These are phyloP conservation scores for Antitype chi DNA, from an alignment of 2,888 invertebrate species.

Conservation along the genomic window DNA sequence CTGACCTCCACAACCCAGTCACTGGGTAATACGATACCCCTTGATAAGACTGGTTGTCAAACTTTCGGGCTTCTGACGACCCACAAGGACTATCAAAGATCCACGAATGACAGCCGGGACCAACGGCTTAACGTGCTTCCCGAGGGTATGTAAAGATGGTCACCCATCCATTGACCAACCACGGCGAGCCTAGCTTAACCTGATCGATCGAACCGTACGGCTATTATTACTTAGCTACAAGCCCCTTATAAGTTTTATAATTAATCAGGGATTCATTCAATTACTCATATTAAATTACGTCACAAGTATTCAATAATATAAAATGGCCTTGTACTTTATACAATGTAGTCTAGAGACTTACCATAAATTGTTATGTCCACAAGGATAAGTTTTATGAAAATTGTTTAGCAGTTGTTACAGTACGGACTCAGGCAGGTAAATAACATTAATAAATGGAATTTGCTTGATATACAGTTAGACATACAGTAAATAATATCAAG, in stretches of 20 bases:
- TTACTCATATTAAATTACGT: background rate
- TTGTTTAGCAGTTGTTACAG: background rate
- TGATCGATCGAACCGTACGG: no score
- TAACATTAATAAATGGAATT: background rate
- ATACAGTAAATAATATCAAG: background rate
- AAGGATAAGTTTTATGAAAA: constrained; percentile 11
- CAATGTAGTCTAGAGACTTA: background rate
- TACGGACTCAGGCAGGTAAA: background rate
- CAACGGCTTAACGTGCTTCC: no score
- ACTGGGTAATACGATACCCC: no score
- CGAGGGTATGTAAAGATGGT: no score
- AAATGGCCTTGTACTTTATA: constrained; percentile 23
- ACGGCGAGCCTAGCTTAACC: no score
- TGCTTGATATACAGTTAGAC: background rate
- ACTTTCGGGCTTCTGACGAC: no score
- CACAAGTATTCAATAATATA: constrained; percentile 4
- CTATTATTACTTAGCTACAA: no score
- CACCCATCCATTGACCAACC: no score
- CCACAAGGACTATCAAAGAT: no score
- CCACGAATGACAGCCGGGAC: no score
- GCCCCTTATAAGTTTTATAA: background rate
- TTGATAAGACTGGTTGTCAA: no score
- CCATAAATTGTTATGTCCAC: background rate
- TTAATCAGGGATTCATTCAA: constrained; percentile 14
- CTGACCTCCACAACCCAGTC: no score